Percentiles rank a stretch among this genome's conserved stretches.
phyloP scores from a whole-genome alignment of 2,797 vertebrate genomes.

The Clarias pachynema region DNA sequence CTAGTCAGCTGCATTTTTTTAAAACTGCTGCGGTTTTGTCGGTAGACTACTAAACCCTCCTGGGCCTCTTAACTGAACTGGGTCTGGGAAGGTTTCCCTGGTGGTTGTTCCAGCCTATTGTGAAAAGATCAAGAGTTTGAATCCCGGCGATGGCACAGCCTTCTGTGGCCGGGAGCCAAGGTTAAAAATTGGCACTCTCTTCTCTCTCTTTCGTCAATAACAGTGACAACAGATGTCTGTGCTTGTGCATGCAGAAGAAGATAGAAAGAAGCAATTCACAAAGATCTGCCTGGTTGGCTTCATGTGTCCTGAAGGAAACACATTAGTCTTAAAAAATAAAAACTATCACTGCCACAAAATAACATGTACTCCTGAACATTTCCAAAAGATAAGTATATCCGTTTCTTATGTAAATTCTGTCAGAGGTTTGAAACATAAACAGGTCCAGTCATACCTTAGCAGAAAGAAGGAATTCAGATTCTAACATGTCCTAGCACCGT shows the following conservation, averaged over 20 bases:
- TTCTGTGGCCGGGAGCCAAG: not conserved
- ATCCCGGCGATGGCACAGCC: not conserved
- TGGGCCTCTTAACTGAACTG: not conserved
- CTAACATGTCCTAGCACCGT: slow-evolving; percentile 64
- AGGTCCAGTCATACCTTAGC: slow-evolving; percentile 15
- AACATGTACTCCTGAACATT: not conserved
- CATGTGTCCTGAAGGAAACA: not conserved
- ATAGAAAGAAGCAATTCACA: not conserved
- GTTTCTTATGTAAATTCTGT: not conserved
- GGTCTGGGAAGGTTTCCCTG: not conserved
- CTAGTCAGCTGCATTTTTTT: not conserved
- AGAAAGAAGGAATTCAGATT: slow-evolving; percentile 63
- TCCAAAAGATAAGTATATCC: not conserved
- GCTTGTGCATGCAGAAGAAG: not conserved
- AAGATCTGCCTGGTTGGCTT: not conserved
- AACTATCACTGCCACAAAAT: not conserved
- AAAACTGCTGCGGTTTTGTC: not conserved
- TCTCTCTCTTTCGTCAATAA: not conserved
- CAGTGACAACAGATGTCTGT: not conserved
- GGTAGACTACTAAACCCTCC: not conserved
- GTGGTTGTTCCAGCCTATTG: not conserved
- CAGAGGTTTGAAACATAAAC: slow-evolving; percentile 1
- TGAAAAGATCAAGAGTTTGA: not conserved
- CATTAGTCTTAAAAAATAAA: not conserved
- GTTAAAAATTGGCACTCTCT: not conserved